Evolutionary conservation across 2,113 vertebrate genomes (phyloP), one percentile per base, ranked within the genome.

Genomic region (Laticauda laticaudata): DNA sequence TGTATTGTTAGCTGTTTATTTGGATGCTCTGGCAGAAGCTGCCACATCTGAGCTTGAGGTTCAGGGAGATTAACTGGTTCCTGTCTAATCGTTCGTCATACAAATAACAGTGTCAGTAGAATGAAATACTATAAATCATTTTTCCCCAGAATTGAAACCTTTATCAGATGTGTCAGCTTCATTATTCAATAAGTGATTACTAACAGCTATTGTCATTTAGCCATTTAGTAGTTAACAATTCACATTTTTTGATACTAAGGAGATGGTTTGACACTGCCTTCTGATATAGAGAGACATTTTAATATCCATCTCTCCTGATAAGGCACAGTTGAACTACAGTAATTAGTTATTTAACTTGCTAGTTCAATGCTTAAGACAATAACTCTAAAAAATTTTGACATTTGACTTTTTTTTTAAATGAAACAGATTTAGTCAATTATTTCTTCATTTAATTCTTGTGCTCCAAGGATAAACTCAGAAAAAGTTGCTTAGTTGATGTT

Each of bases 91-190:
- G 97, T 99, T 98, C 97, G 96, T 99, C 98, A 98, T 96, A 94
- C 97, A 97, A 98, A 98, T 97, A 97, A 97, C 96, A 34, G 96
- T 96, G 97, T 97, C 98, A 96, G 97, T 97, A 98, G 98, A 98
- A 98, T 98, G 98, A 98, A 98, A 98, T 98, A 97, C 97, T 97
- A 98, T 99, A 97, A 98, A 98, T 99, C 98, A 98, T 98, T 97
- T 96, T 95, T 96, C 93, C 91, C 98, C 96, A 93, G 95, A 98
- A 98, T 98, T 98, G 98, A 98, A 99, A 98, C 98, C 98, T 99
- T 99, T 98, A 99, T 98, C 98, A 98, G 98, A 97, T 98, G 97
- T 98, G 98, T 98, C 98, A 98, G 98, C 98, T 98, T 97, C 98
- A 99, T 99, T 98, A 98, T 98, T 99, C 98, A 98, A 93, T 98